Evolutionary conservation across 2,888 invertebrate genomes (phyloP).

Genomic region (Pachycephus smyrnensis): DNA sequence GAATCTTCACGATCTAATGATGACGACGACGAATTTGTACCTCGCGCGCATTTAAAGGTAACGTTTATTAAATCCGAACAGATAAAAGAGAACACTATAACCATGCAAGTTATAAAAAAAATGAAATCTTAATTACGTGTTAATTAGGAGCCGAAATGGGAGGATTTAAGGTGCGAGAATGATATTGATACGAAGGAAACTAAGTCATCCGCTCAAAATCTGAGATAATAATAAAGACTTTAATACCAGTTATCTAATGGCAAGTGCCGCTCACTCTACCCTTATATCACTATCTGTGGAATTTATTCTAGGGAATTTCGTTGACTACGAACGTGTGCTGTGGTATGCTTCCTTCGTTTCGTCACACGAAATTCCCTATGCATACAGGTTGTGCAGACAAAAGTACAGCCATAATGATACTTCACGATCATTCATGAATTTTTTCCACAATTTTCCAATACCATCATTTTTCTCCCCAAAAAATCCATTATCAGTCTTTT

Average conservation of each 20-base stretch:
- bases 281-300: constrained; percentile 1
- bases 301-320: neutral
- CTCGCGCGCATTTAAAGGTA: constrained; percentile 53
- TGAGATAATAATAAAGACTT: constrained; percentile 65
- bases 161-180: constrained; percentile 17
- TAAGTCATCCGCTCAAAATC: constrained; percentile 59
- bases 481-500: neutral
- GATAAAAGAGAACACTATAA: constrained; percentile 33
- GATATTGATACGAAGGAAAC: constrained; percentile 32
- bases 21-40: constrained; percentile 43
- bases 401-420: neutral
- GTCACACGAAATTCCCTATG: neutral
- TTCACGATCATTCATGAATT: neutral
- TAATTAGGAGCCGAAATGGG: constrained; percentile 20
- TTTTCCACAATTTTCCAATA: neutral
- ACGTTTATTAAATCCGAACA: constrained; percentile 40
- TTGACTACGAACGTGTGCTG: neutral
- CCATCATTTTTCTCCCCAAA: neutral
- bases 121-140: constrained; percentile 5
- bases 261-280: constrained; percentile 31
- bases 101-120: constrained; percentile 16
- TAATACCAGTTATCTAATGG: constrained; percentile 60
- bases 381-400: neutral
- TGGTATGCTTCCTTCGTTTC: neutral
- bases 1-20: neutral